Base-by-base conservation (phyloP, 2,797 vertebrate genomes). In the Margarornis squamiger region DNA sequence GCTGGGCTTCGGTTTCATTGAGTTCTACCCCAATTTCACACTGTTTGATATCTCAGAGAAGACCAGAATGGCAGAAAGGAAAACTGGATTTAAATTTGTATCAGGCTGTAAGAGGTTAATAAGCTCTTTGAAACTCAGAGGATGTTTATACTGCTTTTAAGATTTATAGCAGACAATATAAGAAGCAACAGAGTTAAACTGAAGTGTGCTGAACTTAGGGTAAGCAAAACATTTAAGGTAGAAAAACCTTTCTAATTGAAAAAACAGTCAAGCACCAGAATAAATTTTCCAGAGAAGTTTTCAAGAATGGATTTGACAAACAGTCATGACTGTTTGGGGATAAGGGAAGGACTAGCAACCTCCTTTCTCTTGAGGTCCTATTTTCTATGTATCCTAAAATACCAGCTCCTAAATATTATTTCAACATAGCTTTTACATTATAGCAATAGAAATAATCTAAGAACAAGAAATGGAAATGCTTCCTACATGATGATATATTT, bases 161-260 rank as follows among this genome's bases (percentile, higher is more conserved):
- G 63, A 79, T 91, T 93, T 85, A 95, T 36, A 93, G 74, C 26
- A 88, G 58, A 29, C n/a, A 48, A 27, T 62, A 59, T n/a, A 43
- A 81, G 51, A 78, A 86, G 30, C 55, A 77, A 51, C 7, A 67
- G 19, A 84, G 9, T 62, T 66, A 72, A 66, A 82, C 0, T 67
- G 29, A 93, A 90, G 17, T 11, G 9, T 73, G 36, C n/a, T 76
- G 55, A 93, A 89, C 72, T 92, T 84, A 88, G 92, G 59, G 39
- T 29, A 75, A 54, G 29, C 32, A 88, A 86, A 86, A 49, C 0
- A 2, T 48, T 49, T 59, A 68, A 83, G 38, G 63, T 32, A 84
- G 21, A 57, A 73, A 90, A 92, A 45, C 3, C 8, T 76, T 88
- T 70, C 16, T 27, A 79, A 74, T 7, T 71, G 55, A 86, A 91